Conservation (phyloP, 1,140 invertebrate genomes). For the Heliothis subflexa region DNA sequence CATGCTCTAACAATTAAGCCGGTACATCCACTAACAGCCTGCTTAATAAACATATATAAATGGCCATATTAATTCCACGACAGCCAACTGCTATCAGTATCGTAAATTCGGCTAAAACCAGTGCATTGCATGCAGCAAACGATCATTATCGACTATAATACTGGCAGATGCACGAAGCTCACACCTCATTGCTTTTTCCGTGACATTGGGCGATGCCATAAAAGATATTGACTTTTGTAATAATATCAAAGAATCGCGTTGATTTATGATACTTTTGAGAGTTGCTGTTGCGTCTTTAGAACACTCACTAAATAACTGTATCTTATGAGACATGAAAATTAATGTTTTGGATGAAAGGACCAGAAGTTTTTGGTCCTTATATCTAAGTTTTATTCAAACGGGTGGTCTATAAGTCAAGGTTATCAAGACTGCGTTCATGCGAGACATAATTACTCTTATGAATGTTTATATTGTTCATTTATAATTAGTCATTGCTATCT, state of each 20-base stretch:
- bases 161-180: conserved; percentile 70
- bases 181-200: conserved; percentile 80
- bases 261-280: conserved; percentile 47
- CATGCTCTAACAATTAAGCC: conserved; percentile 18
- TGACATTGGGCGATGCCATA: conserved; percentile 78
- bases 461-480: background rate
- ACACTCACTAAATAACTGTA: background rate
- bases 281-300: background rate
- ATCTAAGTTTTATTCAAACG: background rate
- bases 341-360: background rate
- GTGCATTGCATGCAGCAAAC: conserved; percentile 21
- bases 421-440: conserved; percentile 7
- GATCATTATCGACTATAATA: conserved; percentile 52
- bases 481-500: conserved; percentile 7
- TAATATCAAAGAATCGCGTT: conserved; percentile 59
- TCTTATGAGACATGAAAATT: background rate
- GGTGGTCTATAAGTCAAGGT: conserved; percentile 16
- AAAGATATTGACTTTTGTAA: conserved; percentile 74
- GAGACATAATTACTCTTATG: conserved; percentile 5
- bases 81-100: conserved; percentile 38
- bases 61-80: conserved; percentile 39
- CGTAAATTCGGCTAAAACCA: conserved; percentile 46
- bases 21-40: conserved; percentile 18
- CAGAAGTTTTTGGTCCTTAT: background rate
- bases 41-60: conserved; percentile 18